These are phyloP conservation scores for Saguinus imperator DNA, from an alignment of 2,113 vertebrate genomes.

Conservation along the genomic window DNA sequence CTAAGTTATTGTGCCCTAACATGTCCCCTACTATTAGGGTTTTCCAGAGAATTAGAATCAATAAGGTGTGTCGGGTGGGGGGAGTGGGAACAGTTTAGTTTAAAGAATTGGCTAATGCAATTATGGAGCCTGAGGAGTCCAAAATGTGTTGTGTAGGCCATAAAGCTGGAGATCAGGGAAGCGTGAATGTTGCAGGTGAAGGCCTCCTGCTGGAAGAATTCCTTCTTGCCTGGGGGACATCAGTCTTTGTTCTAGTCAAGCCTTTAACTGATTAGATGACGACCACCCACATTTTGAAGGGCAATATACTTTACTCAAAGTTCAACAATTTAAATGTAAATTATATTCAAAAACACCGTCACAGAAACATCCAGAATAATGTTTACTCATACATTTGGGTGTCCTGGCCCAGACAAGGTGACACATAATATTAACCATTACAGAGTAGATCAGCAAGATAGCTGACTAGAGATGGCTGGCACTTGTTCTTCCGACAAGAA, in stretches of 20 bases:
- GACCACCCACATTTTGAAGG: not conserved
- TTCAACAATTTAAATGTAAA: not conserved
- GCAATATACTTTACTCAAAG: not conserved
- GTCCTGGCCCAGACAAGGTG: not conserved
- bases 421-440: not conserved
- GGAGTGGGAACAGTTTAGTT: not conserved
- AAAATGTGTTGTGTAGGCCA: not conserved
- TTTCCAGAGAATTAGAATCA: constrained; percentile 4
- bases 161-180: not conserved
- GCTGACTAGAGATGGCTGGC: too few relatives aligned
- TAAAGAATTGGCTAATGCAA: not conserved
- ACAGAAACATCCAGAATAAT: not conserved
- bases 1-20: not conserved
- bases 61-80: not conserved
- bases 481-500: not conserved
- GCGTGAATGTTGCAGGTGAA: not conserved
- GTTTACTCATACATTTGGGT: not conserved
- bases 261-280: not conserved
- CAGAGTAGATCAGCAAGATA: not conserved
- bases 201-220: not conserved
- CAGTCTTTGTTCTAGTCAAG: not conserved
- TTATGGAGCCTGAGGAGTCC: not conserved
- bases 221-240: not conserved
- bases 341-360: not conserved
- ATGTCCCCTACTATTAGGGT: not conserved